Conservation (phyloP, 37 sponge, comb jelly and placozoan genomes). For the Cladorhizidae sp. region DNA sequence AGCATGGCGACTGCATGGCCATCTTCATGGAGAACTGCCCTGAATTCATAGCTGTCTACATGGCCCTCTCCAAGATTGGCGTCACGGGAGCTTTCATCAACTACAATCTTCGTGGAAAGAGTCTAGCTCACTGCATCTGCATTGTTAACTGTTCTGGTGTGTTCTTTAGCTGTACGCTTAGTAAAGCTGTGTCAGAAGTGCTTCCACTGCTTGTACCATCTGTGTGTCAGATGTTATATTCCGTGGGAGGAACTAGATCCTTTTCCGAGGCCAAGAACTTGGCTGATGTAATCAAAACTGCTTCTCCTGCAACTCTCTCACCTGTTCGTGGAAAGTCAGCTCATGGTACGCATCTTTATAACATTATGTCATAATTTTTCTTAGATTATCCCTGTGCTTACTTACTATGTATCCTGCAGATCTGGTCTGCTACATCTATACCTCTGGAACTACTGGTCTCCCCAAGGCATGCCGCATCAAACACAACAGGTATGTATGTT, state of each 20-base stretch:
- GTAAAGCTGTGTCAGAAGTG: constrained; percentile 30
- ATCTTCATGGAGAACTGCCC: constrained; percentile 86
- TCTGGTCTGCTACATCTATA: constrained; percentile 81
- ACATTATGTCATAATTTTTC: neutral
- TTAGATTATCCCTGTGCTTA: neutral
- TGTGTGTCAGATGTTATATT: constrained; percentile 15
- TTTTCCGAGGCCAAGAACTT: constrained; percentile 20
- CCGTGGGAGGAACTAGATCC: constrained; percentile 17
- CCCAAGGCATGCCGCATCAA: constrained; percentile 83
- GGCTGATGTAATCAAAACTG: constrained; percentile 16
- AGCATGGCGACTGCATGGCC: constrained; percentile 75
- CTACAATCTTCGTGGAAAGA: constrained; percentile 76
- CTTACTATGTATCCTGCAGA: constrained; percentile 19
- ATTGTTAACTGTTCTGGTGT: constrained; percentile 62
- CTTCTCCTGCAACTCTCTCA: constrained; percentile 16
- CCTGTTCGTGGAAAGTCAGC: constrained; percentile 18
- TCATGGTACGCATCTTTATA: constrained; percentile 42
- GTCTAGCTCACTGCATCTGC: constrained; percentile 78
- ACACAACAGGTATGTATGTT: constrained; percentile 51
- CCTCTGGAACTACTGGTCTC: constrained; percentile 95
- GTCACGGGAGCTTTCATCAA: constrained; percentile 87
- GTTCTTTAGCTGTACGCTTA: constrained; percentile 34
- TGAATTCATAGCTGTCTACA: constrained; percentile 58
- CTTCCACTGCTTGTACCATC: constrained; percentile 23
- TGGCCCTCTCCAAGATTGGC: constrained; percentile 88